Percentiles rank a stretch among this genome's conserved stretches.
Evolutionary conservation across 2,888 invertebrate genomes (phyloP).

Genomic region (Polydrusus cervinus): DNA sequence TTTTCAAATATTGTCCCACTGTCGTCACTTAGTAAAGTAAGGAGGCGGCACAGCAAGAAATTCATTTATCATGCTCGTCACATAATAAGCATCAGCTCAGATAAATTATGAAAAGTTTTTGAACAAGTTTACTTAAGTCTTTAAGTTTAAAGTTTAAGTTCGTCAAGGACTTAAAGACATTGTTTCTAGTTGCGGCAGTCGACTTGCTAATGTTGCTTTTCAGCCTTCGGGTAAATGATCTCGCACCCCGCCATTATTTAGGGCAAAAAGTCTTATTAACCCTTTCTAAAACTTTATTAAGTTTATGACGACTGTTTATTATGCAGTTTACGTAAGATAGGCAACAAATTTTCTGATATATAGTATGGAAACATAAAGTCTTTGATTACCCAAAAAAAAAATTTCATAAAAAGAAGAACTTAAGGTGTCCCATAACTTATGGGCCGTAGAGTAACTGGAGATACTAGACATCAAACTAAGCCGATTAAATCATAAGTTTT

Average conservation of each 20-base stretch:
- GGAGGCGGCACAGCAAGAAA: slow-evolving; percentile 5
- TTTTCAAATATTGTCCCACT: slow-evolving; percentile 6
- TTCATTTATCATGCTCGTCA: slow-evolving; percentile 35
- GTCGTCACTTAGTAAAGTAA: neutral
- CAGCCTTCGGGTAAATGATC: slow-evolving; percentile 7
- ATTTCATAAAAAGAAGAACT: too few relatives aligned
- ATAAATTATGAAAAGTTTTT: slow-evolving; percentile 33
- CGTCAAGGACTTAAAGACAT: slow-evolving; percentile 24
- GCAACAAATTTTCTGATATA: too few relatives aligned
- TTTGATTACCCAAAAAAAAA: too few relatives aligned
- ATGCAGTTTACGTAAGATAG: neutral
- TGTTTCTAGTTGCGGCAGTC: slow-evolving; percentile 26
- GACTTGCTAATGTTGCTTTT: slow-evolving; percentile 24
- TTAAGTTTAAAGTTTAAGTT: slow-evolving; percentile 22
- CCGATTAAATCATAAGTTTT: too few relatives aligned
- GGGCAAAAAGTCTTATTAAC: slow-evolving; percentile 15
- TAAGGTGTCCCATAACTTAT: too few relatives aligned
- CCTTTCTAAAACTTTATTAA: slow-evolving; percentile 14
- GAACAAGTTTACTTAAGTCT: slow-evolving; percentile 22
- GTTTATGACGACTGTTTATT: neutral
- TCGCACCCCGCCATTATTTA: neutral
- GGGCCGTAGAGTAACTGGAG: too few relatives aligned
- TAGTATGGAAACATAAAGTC: too few relatives aligned
- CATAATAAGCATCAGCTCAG: slow-evolving; percentile 37
- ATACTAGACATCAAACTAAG: too few relatives aligned